Base-by-base conservation (phyloP, 1,140 invertebrate species). In the Drosophila athabasca region DNA sequence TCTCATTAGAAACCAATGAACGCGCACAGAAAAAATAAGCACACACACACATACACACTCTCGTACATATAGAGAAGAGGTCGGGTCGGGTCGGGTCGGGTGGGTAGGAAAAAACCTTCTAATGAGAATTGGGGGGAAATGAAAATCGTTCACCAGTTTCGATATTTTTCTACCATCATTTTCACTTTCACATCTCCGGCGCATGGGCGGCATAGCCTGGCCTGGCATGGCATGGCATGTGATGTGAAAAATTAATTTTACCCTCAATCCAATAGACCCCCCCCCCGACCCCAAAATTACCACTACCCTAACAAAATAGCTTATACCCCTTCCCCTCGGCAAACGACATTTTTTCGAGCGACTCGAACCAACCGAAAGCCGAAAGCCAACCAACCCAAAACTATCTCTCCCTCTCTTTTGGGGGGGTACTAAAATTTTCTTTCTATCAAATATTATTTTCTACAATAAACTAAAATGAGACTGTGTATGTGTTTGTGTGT, bases 391-490 rank as follows among this genome's bases (percentile, higher is more conserved):
- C 60, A 78, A 72, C 57, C 64, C 48, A 53, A 51, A 70, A 69
- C 64, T 82, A 84, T 68, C 35, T 39, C 67, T 74, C 81, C 58
- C 73, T 87, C 83, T 62, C 75, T 64, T 31, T 85, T 74, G 35
- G 35, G 31, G 11, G 3, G 51, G 22, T 73, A 77, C 77, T 81
- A 65, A 85, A 85, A 80, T 69, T 80, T 76, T 62, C 62, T 66
- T 85, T 85, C 82, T 85, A 85, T 88, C 82, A 88, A 85, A 88
- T 82, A 88, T 82, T 85, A 88, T 87, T 88, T 69, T 85, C 65
- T 79, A 85, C 82, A 85, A 85, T 85, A 85, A 87, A 85, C 82
- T 82, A 68, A 79, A 71, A 68, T 66, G 46, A 64, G 53, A 62
- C 50, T 61, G 35, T 68, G 65, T 58, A 53, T 73, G 19, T 61